phyloP scores from a whole-genome alignment of 2,888 invertebrate species.

The Luffia ferchaultella region DNA sequence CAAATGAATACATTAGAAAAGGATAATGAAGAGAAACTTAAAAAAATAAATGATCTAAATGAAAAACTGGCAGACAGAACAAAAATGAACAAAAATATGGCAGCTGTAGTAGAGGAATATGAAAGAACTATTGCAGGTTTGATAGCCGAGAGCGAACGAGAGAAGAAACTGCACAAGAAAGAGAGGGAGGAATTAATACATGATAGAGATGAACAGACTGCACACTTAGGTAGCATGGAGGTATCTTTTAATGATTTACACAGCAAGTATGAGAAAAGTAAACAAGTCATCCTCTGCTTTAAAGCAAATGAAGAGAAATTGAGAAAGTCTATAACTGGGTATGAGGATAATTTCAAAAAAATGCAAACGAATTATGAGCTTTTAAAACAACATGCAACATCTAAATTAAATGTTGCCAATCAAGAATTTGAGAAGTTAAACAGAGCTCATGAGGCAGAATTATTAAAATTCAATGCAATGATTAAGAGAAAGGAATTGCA shows the following conservation, averaged over 20 bases:
- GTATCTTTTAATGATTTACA: constrained; percentile 70
- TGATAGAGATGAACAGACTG: constrained; percentile 69
- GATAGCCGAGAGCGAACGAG: constrained; percentile 75
- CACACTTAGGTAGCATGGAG: constrained; percentile 69
- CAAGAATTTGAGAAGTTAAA: constrained; percentile 80
- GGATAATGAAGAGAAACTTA: constrained; percentile 36
- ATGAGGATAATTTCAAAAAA: constrained; percentile 73
- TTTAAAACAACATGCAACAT: constrained; percentile 88
- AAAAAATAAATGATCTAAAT: constrained; percentile 43
- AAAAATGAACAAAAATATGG: constrained; percentile 62
- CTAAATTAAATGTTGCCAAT: constrained; percentile 79
- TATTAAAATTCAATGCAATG: constrained; percentile 85
- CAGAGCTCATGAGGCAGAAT: constrained; percentile 79
- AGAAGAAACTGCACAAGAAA: constrained; percentile 65
- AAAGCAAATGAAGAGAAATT: constrained; percentile 73
- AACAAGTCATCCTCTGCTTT: constrained; percentile 62
- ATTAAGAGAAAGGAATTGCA: constrained; percentile 89
- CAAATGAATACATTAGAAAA: constrained; percentile 41
- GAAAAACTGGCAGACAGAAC: constrained; percentile 44
- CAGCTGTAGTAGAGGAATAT: constrained; percentile 78
- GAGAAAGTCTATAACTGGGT: constrained; percentile 72
- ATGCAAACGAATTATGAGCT: constrained; percentile 87
- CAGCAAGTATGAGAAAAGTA: constrained; percentile 72
- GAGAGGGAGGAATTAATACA: constrained; percentile 58
- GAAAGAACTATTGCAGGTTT: constrained; percentile 80